Conservation (phyloP, 1,140 invertebrate species). For the Drosophila littoralis region DNA sequence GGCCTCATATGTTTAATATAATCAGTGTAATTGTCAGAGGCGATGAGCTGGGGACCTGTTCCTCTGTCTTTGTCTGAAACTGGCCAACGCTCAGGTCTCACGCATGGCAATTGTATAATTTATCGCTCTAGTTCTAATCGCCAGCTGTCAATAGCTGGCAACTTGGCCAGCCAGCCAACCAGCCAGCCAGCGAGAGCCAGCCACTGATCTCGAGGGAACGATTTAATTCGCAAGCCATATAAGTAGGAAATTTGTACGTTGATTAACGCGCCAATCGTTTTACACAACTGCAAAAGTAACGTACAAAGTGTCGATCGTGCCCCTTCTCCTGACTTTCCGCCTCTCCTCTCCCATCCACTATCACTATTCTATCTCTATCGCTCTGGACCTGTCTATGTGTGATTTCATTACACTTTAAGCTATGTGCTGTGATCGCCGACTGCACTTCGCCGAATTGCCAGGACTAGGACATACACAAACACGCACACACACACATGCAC, state of each 20-base stretch:
- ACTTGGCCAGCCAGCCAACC: conserved; percentile 6
- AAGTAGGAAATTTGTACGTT: conserved; percentile 82
- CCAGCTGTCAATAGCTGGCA: conserved; percentile 64
- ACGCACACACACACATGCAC: not conserved
- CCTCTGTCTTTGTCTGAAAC: not conserved
- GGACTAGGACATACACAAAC: conserved; percentile 45
- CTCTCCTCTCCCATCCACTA: not conserved
- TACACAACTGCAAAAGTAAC: conserved; percentile 64
- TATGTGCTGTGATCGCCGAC: conserved; percentile 41
- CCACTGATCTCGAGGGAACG: conserved; percentile 72
- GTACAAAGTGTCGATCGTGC: conserved; percentile 75
- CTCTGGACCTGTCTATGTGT: conserved; percentile 59
- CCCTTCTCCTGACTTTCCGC: not conserved
- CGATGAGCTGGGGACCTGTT: conserved; percentile 62
- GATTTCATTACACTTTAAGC: conserved; percentile 77
- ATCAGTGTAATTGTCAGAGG: conserved; percentile 79
- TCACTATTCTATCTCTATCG: conserved; percentile 4
- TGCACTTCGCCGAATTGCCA: conserved; percentile 55
- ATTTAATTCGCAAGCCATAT: conserved; percentile 80
- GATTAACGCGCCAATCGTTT: conserved; percentile 82
- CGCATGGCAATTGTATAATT: conserved; percentile 82
- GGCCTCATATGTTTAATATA: conserved; percentile 77
- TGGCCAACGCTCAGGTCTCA: conserved; percentile 53
- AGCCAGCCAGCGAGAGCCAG: conserved; percentile 35
- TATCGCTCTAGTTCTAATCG: conserved; percentile 82